Base-by-base conservation (phyloP, 2,888 invertebrate genomes). In the Carpatolechia fugitivella region DNA sequence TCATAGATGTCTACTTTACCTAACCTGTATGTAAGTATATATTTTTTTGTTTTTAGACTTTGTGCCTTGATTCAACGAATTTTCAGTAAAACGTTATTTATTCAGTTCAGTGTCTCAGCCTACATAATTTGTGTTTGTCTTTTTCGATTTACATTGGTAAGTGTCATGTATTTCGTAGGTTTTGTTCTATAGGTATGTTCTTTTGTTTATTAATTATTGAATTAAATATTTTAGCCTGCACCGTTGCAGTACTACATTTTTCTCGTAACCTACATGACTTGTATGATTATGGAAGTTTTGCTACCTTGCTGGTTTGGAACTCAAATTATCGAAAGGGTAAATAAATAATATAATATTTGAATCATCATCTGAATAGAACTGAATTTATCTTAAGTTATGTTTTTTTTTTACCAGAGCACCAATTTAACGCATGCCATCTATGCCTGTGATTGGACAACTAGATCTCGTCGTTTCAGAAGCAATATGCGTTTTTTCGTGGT, bases 261-360 rank as follows among this genome's bases (percentile, higher is more conserved):
- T 59, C 65, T 86, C 1, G 67, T 64, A 1, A 70, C 74, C 10
- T 86, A 84, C 49, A 72, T 78, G 59, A 59, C 60, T 30, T 59
- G 77, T 2, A 80, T 86, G 80, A 60, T 76, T 1, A 41, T 74
- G 13, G 75, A 78, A 70, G 80, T 85, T 41, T 54, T 83, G 60
- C 67, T 82, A 1, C 85, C 84, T 1, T 82, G 83, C 55, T 85
- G 76, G 78, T 80, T 78, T 62, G 86, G 86, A 7, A 78, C 77
- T 11, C 66, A 60, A 3, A 76, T 86, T 29, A 75, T 76, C 40
- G 70, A 74, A 20, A 79, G 77, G 76, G 85, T 85, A 65, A 56
- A 31, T 24, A 14, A 33, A 29, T 35, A 40, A 53, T 38, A 7
- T 40, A 8, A 33, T 40, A 36, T n/a, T n/a, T n/a, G n/a, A n/a